Evolutionary conservation across 2,888 invertebrate species (phyloP).

Genomic region (Monopis laevigella): DNA sequence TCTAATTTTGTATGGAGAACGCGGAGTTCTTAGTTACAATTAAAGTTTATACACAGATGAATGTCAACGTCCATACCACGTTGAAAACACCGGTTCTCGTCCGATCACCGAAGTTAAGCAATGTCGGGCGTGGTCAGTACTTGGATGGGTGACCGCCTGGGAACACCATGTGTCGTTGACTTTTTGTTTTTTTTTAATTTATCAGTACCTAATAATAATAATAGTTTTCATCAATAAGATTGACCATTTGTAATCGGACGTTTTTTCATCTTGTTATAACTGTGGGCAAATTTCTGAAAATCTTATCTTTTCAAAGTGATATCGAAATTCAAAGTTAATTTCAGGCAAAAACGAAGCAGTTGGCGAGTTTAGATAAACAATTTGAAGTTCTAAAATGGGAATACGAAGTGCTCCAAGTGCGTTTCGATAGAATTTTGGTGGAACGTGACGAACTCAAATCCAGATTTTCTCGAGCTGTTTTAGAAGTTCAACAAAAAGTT

Average conservation of each 20-base stretch:
- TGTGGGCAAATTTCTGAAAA: no score
- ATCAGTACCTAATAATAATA: no score
- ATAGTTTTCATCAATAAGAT: no score
- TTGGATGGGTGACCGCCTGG: constrained; percentile 27
- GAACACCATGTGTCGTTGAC: constrained; percentile 25
- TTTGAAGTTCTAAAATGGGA: constrained; percentile 72
- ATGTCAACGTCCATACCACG: constrained; percentile 49
- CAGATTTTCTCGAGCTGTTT: constrained; percentile 81
- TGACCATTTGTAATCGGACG: no score
- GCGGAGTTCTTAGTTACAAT: no score
- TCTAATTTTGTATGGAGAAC: no score
- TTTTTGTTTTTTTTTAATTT: no score
- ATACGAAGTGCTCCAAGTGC: constrained; percentile 75
- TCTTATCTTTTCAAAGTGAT: no score
- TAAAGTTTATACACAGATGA: no score
- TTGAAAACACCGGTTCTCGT: constrained; percentile 56
- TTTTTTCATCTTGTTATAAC: no score
- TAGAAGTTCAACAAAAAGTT: constrained; percentile 89
- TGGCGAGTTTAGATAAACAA: constrained; percentile 58
- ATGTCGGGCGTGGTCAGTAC: constrained; percentile 28
- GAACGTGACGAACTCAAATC: constrained; percentile 84
- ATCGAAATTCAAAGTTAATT: no score
- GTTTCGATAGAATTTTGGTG: constrained; percentile 77
- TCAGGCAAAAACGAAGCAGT: constrained; percentile 66
- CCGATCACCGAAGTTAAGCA: constrained; percentile 58